phyloP scores from a whole-genome alignment of 2,888 invertebrate species.

The Heliconius hortense region DNA sequence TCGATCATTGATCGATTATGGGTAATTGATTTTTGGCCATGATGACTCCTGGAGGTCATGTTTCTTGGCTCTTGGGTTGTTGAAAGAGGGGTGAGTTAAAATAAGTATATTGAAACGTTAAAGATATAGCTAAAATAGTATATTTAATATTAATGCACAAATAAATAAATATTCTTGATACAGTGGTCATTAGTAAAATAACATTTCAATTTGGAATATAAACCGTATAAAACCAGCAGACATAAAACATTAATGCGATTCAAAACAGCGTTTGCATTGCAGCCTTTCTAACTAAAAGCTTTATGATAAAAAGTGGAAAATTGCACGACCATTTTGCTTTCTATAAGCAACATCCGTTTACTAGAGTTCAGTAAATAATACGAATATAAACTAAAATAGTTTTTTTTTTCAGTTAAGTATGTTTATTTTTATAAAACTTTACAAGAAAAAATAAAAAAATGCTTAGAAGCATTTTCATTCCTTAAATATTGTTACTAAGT shows the following conservation, averaged over 20 bases:
- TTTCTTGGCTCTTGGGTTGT: too few species aligned
- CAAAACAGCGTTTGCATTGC: not conserved
- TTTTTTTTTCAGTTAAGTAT: not conserved
- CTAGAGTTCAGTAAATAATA: not conserved
- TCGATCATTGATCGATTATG: too few species aligned
- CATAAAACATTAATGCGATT: not conserved
- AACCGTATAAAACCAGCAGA: not conserved
- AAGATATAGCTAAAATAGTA: too few species aligned
- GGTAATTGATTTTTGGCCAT: too few species aligned
- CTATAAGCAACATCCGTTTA: slow-evolving; percentile 7
- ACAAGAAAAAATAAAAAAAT: not conserved
- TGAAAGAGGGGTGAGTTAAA: too few species aligned
- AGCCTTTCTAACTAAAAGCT: not conserved
- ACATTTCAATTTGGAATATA: not conserved
- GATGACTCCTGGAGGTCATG: too few species aligned
- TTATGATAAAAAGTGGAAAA: slow-evolving; percentile 8
- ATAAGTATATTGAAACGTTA: too few species aligned
- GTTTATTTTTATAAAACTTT: not conserved
- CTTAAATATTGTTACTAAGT: not conserved
- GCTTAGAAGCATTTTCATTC: not conserved
- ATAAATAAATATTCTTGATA: too few species aligned
- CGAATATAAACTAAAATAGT: not conserved
- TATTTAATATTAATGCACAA: too few species aligned
- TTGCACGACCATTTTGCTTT: not conserved
- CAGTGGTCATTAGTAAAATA: too few species aligned